A percentile compares a stretch with the other conserved stretches of the same genome.
Conservation (phyloP, 2,797 vertebrate species). For the Enoplosus armatus region DNA sequence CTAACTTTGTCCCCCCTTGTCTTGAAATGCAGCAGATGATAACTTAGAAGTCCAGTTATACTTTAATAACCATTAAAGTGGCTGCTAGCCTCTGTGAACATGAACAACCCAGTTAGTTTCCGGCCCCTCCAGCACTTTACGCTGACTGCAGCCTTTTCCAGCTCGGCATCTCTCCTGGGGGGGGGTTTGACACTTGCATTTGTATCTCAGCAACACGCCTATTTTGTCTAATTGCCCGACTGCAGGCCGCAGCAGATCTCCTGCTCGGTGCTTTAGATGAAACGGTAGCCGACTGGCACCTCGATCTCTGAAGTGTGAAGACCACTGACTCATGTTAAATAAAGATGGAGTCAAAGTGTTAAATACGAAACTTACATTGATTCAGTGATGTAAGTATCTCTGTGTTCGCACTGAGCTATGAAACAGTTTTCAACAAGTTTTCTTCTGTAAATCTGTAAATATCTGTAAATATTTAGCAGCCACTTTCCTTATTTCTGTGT, state of each 20-base stretch:
- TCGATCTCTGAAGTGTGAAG: not conserved
- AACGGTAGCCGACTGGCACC: conserved; percentile 7
- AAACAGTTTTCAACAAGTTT: no score
- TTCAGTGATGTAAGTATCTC: not conserved
- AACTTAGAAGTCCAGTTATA: not conserved
- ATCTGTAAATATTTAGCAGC: conserved; percentile 15
- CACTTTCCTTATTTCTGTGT: not conserved
- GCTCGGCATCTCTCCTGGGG: conserved; percentile 28
- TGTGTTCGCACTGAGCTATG: not conserved
- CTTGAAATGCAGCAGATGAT: not conserved
- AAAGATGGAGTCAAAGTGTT: conserved; percentile 17
- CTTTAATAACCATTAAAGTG: not conserved
- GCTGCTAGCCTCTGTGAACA: not conserved
- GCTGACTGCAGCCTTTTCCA: conserved; percentile 50
- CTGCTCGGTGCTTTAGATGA: not conserved
- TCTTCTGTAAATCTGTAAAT: not conserved
- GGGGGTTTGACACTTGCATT: conserved; percentile 42
- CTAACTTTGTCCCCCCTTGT: not conserved
- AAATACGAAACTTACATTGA: not conserved
- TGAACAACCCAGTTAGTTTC: conserved; percentile 17
- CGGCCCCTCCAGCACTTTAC: conserved; percentile 16
- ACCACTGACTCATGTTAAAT: conserved; percentile 14
- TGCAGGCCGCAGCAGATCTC: conserved; percentile 31
- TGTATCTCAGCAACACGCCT: conserved; percentile 41
- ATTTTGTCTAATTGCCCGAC: conserved; percentile 39